These are phyloP conservation scores for Nasonia longicornis DNA, from an alignment of 1,140 invertebrate genomes.

Conservation along the genomic window DNA sequence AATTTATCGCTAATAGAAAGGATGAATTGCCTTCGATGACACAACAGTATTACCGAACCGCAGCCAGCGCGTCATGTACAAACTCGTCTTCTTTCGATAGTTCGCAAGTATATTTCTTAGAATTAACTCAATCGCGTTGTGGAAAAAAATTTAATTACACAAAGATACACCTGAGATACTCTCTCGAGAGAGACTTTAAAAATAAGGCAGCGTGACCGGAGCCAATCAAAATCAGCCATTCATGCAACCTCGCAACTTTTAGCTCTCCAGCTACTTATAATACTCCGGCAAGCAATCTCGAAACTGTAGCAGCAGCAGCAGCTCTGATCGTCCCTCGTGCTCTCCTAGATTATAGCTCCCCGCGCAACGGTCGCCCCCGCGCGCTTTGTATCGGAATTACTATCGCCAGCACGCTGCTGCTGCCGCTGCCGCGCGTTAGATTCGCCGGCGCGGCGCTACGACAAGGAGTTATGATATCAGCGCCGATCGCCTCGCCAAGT, in stretches of 20 bases:
- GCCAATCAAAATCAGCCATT: not conserved
- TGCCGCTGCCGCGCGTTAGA: constrained; percentile 55
- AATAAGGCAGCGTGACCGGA: not conserved
- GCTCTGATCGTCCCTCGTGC: constrained; percentile 43
- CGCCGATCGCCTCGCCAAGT: constrained; percentile 67
- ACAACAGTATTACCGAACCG: too few species aligned
- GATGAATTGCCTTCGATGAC: too few species aligned
- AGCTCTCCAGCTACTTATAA: not conserved
- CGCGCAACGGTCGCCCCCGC: constrained; percentile 17
- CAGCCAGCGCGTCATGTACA: too few species aligned
- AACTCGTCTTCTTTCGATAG: too few species aligned
- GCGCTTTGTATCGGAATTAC: constrained; percentile 59
- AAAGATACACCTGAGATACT: too few species aligned
- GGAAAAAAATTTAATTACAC: too few species aligned
- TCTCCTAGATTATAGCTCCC: constrained; percentile 26
- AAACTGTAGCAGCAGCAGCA: not conserved
- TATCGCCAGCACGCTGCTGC: constrained; percentile 58
- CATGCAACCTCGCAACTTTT: not conserved
- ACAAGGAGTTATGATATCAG: constrained; percentile 71
- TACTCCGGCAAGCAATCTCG: not conserved
- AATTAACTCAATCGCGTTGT: too few species aligned
- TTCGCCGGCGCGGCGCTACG: constrained; percentile 61
- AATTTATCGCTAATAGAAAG: too few species aligned
- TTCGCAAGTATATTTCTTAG: too few species aligned
- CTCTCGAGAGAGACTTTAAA: not conserved